Base-by-base conservation (phyloP, 2,888 invertebrate genomes). In the Synergus gifuensis region DNA sequence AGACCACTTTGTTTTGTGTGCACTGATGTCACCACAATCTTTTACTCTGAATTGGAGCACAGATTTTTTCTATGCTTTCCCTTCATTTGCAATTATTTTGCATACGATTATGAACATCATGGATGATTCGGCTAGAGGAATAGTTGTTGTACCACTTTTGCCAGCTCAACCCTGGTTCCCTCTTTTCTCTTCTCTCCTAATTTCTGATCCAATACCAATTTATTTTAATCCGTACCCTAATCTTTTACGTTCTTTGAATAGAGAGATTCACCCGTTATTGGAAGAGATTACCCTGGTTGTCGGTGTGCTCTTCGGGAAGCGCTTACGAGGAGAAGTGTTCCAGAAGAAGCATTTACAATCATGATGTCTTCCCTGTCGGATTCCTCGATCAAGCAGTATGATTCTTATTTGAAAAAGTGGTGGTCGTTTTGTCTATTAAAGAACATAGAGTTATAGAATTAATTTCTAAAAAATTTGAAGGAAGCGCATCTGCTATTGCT, bases 281-380 rank as follows among this genome's bases (percentile, higher is more conserved):
- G 22, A 64, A 63, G 5, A 69, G 12, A 78, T 79, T 81, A 79
- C n/a, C n/a, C n/a, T 81, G 78, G 78, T 81, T 77, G 79, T 76
- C 16, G 81, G 79, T 42, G 66, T 78, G 78, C 62, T 77, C 22
- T 78, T 64, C 4, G 4, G 36, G 36, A 36, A 36, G 36, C 36
- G 5, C 36, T 36, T 36, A 4, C 36, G 5, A 36, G 36, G 4
- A 36, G 36, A 36, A 36, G 5, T 36, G 4, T 36, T 36, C 36
- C 36, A 4, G 5, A 36, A 36, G 36, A 36, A 36, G 36, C 4
- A 36, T 36, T 36, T 36, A 36, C 36, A 36, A 36, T 36, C 4
- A 36, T 36, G 36, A 36, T 36, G 36, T 36, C 36, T 5, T 77
- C 69, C 4, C 28, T 77, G 14, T 60, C 77, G 12, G 67, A 79